These are phyloP conservation scores for Scolopax rusticola DNA, from an alignment of 2,797 vertebrate genomes.

Conservation along the genomic window DNA sequence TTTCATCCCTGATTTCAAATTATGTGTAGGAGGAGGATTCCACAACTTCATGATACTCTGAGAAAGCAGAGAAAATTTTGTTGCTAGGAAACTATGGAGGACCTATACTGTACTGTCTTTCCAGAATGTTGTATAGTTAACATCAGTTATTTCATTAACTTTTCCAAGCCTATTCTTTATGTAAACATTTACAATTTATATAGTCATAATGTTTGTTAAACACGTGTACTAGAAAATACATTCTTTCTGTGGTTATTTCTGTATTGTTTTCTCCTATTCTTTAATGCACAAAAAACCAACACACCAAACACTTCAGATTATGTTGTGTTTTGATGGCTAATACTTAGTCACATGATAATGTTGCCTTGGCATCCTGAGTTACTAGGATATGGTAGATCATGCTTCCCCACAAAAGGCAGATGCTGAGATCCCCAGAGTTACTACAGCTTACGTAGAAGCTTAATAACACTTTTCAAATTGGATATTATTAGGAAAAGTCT, in stretches of 20 bases:
- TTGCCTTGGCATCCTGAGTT: neutral
- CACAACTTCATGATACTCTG: constrained; percentile 59
- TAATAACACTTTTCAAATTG: neutral
- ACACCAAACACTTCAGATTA: neutral
- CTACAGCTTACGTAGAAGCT: accelerated
- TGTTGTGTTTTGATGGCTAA: neutral
- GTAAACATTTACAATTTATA: neutral
- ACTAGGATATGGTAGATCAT: neutral
- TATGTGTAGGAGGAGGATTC: constrained; percentile 56
- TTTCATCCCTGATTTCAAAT: constrained; percentile 69
- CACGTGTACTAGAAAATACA: neutral
- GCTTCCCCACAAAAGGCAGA: neutral
- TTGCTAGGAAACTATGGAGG: constrained; percentile 77
- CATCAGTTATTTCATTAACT: neutral
- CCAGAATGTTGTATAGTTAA: constrained; percentile 47
- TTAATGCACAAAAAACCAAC: neutral
- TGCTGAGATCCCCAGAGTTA: neutral
- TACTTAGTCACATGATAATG: neutral
- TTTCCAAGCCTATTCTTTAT: neutral
- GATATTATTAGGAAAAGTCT: neutral
- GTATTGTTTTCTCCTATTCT: neutral
- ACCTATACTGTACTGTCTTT: constrained; percentile 29
- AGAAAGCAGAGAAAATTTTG: constrained; percentile 67
- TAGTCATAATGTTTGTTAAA: neutral
- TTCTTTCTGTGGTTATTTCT: neutral